Conservation (phyloP, 2,888 invertebrate genomes). For the Meiosimyza platycephala region DNA sequence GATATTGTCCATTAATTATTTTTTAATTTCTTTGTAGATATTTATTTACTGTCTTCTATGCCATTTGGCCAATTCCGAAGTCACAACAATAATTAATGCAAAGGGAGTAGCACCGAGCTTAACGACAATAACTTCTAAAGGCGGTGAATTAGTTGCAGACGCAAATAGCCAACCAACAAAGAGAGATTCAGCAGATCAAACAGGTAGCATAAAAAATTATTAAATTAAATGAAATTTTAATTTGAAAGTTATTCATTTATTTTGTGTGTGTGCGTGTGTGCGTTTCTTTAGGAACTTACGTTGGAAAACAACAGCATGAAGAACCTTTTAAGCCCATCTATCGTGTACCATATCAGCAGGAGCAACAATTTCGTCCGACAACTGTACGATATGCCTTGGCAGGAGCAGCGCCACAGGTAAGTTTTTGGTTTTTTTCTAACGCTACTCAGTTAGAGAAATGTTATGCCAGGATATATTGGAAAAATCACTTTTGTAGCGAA, state of each 20-base stretch:
- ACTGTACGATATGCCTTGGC: slow-evolving; percentile 53
- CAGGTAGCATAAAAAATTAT: slow-evolving; percentile 35
- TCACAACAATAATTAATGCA: slow-evolving; percentile 4
- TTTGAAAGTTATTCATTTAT: not conserved
- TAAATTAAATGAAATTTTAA: not conserved
- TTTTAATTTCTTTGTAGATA: slow-evolving; percentile 17
- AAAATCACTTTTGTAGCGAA: slow-evolving; percentile 21
- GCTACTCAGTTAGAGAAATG: not conserved
- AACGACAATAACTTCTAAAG: not conserved
- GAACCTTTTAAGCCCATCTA: slow-evolving; percentile 56
- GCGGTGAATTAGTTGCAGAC: not conserved
- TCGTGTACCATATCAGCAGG: slow-evolving; percentile 27
- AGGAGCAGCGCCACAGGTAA: slow-evolving; percentile 56
- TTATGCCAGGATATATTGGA: not conserved
- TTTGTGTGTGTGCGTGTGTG: not conserved
- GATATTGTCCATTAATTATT: no score
- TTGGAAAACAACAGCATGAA: slow-evolving; percentile 47
- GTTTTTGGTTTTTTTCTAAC: slow-evolving; percentile 12
- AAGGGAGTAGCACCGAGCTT: not conserved
- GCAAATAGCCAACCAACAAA: slow-evolving; percentile 44
- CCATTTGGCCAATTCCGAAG: slow-evolving; percentile 12
- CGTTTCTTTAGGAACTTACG: slow-evolving; percentile 39
- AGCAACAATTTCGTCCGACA: slow-evolving; percentile 51
- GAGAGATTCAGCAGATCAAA: slow-evolving; percentile 46
- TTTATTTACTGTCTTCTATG: slow-evolving; percentile 29